Conservation (phyloP, 2,797 vertebrate species). For the Cyclura pinguis region DNA sequence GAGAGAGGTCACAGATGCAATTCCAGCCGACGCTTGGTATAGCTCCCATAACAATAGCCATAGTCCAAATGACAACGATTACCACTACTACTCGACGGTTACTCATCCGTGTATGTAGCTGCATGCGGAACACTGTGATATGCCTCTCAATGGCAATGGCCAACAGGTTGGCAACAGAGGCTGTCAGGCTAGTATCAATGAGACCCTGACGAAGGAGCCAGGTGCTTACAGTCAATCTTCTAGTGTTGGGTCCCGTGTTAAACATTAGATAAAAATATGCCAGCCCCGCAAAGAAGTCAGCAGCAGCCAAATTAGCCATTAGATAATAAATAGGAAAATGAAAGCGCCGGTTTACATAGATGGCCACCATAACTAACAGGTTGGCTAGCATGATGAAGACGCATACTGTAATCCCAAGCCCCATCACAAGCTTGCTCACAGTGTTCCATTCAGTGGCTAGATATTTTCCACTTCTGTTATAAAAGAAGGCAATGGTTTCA, state of each 20-base stretch:
- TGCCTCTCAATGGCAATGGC: constrained; percentile 98
- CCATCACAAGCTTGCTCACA: constrained; percentile 97
- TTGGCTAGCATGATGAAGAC: constrained; percentile 99
- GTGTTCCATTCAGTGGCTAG: constrained; percentile 95
- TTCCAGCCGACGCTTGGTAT: constrained; percentile 99
- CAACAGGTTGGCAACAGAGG: constrained; percentile 95
- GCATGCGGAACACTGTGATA: constrained; percentile 99
- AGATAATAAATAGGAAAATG: constrained; percentile 99
- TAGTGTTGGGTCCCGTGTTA: constrained; percentile 98
- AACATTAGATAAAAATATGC: constrained; percentile 99
- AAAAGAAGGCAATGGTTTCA: constrained; percentile 98
- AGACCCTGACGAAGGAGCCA: constrained; percentile 98
- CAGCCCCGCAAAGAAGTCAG: constrained; percentile 98
- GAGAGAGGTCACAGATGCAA: constrained; percentile 92
- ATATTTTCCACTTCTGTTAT: constrained; percentile 94
- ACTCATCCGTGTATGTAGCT: constrained; percentile 98
- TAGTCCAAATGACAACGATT: constrained; percentile 98
- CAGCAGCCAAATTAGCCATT: constrained; percentile 98
- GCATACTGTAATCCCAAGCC: constrained; percentile 97
- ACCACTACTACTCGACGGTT: constrained; percentile 96
- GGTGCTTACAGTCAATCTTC: constrained; percentile 93
- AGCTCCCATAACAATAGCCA: constrained; percentile 98
- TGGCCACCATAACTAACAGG: constrained; percentile 98
- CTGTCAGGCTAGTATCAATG: constrained; percentile 97
- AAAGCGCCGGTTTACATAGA: constrained; percentile 98